Evolutionary conservation across 2,888 invertebrate genomes (phyloP), one percentile per base, ranked within the genome.

Genomic region (Monochamus alternatus): DNA sequence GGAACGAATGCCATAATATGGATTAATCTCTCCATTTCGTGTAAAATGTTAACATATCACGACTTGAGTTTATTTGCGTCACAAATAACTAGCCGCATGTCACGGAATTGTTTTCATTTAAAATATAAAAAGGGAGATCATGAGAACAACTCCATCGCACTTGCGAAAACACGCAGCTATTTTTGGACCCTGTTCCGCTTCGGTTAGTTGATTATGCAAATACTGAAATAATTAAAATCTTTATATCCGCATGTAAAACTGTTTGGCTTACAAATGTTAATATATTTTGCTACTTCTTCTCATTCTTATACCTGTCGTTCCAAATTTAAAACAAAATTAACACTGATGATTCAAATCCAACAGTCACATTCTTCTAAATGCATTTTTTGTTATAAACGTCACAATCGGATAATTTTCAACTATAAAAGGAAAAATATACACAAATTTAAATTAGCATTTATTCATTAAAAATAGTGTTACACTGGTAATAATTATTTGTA

Each of bases 111-210:
- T 55, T 68, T 68, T 69, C 69, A 47, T 47, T 60, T 59, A 69
- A 60, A 69, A 60, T 60, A 60, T 69, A 60, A 69, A 69, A 60
- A 60, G 30, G 60, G 59, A 68, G 14, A 60, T 47, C 60, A 69
- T 69, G 69, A 69, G 22, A 69, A 59, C 31, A 69, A 47, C 64
- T 47, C 44, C 69, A 69, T 31, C 30, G 60, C 69, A 47, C 60
- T 60, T 69, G 69, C 60, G n/a, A 69, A 69, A 69, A 69, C 69
- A 69, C 14, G 5, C 43, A 60, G 69, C 44, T 69, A 69, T 60
- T 69, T 69, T 30, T 60, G 69, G 69, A 58, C 58, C 43, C 68
- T 55, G 69, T n/a, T 60, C 51, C 47, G 44, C 60, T 60, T 69
- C 47, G 44, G 60, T 5, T 60, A 60, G 31, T 60, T 22, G 31